Evolutionary conservation across 2,888 invertebrate species (phyloP).

Genomic region (Tiliacea citrago): DNA sequence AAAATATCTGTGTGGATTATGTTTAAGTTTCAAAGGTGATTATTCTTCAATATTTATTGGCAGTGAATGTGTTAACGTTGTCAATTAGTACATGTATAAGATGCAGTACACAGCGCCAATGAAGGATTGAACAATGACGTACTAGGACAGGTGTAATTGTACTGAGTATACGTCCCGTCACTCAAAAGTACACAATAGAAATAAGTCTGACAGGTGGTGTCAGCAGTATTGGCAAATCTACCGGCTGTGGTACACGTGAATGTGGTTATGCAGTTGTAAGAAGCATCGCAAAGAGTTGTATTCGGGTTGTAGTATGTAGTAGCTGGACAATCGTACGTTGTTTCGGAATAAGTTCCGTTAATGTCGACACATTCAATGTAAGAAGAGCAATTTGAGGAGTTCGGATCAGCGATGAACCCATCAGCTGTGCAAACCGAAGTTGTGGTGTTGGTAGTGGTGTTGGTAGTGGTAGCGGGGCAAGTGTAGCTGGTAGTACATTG

Average conservation of each 20-base stretch:
- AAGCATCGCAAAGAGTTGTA: conserved; percentile 80
- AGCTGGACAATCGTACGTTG: conserved; percentile 77
- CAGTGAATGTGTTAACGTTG: background rate
- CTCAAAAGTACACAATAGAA: conserved; percentile 78
- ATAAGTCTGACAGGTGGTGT: conserved; percentile 83
- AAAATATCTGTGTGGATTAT: no score
- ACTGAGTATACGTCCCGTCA: conserved; percentile 75
- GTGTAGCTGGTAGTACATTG: conserved; percentile 47
- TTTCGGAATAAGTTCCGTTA: conserved; percentile 75
- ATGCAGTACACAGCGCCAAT: conserved; percentile 78
- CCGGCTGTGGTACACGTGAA: conserved; percentile 82
- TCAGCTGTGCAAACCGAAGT: conserved; percentile 45
- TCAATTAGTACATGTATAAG: conserved; percentile 77
- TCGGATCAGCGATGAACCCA: conserved; percentile 72
- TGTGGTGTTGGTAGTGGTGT: conserved; percentile 26
- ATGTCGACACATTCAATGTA: conserved; percentile 82
- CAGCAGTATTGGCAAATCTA: conserved; percentile 81
- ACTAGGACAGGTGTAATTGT: conserved; percentile 83
- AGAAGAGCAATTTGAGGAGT: conserved; percentile 76
- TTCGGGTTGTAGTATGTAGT: conserved; percentile 79
- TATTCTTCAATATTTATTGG: no score
- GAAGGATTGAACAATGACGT: conserved; percentile 84
- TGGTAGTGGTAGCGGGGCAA: conserved; percentile 28
- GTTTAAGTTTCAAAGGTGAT: no score
- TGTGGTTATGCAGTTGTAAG: conserved; percentile 75